Base-by-base conservation (phyloP, 2,888 invertebrate genomes). In the Meiosimyza platycephala region DNA sequence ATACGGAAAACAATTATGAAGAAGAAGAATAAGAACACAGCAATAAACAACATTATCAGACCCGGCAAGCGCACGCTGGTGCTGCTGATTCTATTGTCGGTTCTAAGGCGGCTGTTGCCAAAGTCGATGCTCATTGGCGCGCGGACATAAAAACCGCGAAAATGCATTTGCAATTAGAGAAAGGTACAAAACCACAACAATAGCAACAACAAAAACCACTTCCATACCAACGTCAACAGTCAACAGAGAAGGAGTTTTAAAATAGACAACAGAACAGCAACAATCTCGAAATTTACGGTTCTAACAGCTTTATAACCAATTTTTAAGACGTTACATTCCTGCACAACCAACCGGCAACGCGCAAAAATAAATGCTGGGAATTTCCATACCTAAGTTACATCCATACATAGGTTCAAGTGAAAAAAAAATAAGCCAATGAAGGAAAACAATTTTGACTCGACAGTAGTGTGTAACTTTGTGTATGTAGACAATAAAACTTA, bases 131-230 rank as follows among this genome's bases (percentile, higher is more conserved):
- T 67, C 11, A 51, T 60, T 50, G 70, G 54, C 48, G 54, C 48
- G 70, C 63, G 54, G 63, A 54, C 70, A 54, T 47, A 54, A 63
- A 70, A 63, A 63, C 70, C 70, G 63, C 63, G 70, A 63, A 70
- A 70, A 70, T 70, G 70, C 70, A 70, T 54, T 70, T 62, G 70
- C 63, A 70, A 70, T 70, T 70, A 70, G 62, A 70, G 70, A 70
- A 62, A 70, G 62, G 63, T 63, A 70, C 70, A 62, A 50, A 70
- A 47, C 52, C 54, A 63, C 63, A 63, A 63, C 51, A 70, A 54
- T 50, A 51, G 62, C 40, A 62, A 50, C 18, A 50, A 40, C 62
- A 62, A 28, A 55, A 67, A 18, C 28, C 13, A 67, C 22, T 28
- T 60, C 11, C 59, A 18, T 18, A 15, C 3, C 3, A 40, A 47